Percentiles rank a stretch among this genome's conserved stretches.
Evolutionary conservation across 2,113 vertebrate genomes (phyloP).

Genomic region (Ia io): DNA sequence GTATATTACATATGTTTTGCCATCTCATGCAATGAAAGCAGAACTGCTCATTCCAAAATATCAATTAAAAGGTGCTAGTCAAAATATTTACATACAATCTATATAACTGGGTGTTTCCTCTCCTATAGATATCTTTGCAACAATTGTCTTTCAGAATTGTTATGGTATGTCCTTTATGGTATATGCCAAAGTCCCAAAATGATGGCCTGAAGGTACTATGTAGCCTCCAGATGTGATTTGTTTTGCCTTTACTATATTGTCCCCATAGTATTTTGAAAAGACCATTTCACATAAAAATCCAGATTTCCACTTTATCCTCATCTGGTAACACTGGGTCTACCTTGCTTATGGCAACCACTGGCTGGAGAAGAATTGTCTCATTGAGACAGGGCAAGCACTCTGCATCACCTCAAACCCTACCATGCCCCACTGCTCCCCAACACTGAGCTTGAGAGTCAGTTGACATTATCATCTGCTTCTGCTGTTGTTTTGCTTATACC

Average conservation of each 20-base stretch:
- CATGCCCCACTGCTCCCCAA: neutral
- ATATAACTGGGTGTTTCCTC: neutral
- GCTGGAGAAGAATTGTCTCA: neutral
- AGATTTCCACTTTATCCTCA: neutral
- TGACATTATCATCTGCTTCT: neutral
- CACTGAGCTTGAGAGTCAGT: neutral
- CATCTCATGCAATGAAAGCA: constrained; percentile 20
- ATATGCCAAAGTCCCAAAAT: neutral
- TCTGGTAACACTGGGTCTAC: neutral
- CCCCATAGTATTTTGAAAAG: neutral
- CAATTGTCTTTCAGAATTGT: neutral
- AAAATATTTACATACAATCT: neutral
- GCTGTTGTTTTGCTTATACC: neutral
- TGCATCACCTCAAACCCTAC: too few species aligned
- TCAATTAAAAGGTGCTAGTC: neutral
- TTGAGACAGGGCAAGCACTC: neutral
- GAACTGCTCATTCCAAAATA: neutral
- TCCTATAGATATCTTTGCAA: neutral
- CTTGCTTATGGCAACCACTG: neutral
- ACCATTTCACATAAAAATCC: neutral
- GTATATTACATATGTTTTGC: neutral
- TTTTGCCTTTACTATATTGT: neutral
- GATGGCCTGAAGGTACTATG: neutral
- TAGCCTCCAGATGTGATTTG: neutral
- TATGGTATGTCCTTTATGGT: neutral